Evolutionary conservation across 2,797 vertebrate genomes (phyloP).

Genomic region (Falco cherrug): DNA sequence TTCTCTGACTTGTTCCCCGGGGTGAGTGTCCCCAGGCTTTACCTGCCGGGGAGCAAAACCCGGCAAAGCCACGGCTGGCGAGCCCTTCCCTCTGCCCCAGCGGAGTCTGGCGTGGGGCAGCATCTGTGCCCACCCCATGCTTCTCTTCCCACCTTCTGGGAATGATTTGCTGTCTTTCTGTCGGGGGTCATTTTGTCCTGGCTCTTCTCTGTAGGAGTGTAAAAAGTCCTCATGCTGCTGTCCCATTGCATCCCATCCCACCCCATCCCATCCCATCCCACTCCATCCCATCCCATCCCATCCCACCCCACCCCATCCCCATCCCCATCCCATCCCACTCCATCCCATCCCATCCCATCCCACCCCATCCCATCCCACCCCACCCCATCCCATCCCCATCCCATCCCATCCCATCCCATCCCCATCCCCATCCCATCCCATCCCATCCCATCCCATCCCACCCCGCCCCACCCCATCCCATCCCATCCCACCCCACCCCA

Average conservation of each 20-base stretch:
- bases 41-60: not conserved
- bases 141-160: not conserved
- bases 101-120: rapidly evolving
- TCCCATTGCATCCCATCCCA: not conserved
- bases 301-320: not conserved
- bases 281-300: not conserved
- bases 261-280: not conserved
- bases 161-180: not conserved
- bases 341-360: too few species aligned
- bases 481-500: too few species aligned
- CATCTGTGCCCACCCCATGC: rapidly evolving
- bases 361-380: too few species aligned
- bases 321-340: too few species aligned
- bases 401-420: too few species aligned
- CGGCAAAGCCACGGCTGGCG: rapidly evolving
- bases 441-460: too few species aligned
- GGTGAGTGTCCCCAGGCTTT: rapidly evolving
- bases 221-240: not conserved
- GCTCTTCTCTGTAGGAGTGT: not conserved
- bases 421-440: too few species aligned
- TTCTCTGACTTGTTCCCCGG: rapidly evolving
- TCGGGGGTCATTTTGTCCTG: not conserved
- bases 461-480: too few species aligned
- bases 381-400: too few species aligned
- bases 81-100: not conserved